A percentile compares a stretch with the other conserved stretches of the same genome.
These are phyloP conservation scores for Apamea monoglypha DNA, from an alignment of 2,888 invertebrate genomes.

Conservation along the genomic window DNA sequence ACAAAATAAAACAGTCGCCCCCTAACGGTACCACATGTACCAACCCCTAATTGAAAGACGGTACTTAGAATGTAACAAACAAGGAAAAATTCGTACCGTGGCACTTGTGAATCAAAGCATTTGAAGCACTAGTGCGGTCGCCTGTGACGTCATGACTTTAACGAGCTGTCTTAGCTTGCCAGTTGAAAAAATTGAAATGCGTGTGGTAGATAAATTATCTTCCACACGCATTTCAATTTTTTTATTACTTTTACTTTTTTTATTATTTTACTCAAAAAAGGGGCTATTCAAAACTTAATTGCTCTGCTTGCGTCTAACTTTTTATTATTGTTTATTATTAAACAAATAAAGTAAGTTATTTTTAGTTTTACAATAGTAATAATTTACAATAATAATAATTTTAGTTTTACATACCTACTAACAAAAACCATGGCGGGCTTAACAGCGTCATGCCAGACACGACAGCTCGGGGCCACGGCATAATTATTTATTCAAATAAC, in stretches of 20 bases:
- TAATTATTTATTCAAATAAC: too few relatives aligned
- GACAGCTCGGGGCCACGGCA: too few relatives aligned
- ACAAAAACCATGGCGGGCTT: too few relatives aligned
- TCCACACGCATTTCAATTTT: too few relatives aligned
- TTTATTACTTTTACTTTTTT: neutral
- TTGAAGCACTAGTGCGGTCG: constrained; percentile 49
- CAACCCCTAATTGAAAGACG: constrained; percentile 53
- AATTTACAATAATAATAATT: too few relatives aligned
- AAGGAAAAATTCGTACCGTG: constrained; percentile 51
- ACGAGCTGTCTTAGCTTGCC: constrained; percentile 55
- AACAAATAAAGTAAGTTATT: too few relatives aligned
- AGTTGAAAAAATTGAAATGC: constrained; percentile 39
- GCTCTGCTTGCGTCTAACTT: neutral
- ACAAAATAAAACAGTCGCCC: constrained; percentile 14
- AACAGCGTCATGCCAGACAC: too few relatives aligned
- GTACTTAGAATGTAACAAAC: constrained; percentile 57
- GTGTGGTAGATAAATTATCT: constrained; percentile 35
- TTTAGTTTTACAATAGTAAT: too few relatives aligned
- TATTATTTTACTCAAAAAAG: neutral
- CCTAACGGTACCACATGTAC: constrained; percentile 16
- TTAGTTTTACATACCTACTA: too few relatives aligned
- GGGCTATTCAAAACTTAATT: too few relatives aligned
- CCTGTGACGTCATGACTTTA: constrained; percentile 38
- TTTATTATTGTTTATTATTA: too few relatives aligned
- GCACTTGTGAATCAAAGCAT: constrained; percentile 55